Conservation (phyloP, 2,888 invertebrate genomes). For the Tigriopus californicus region DNA sequence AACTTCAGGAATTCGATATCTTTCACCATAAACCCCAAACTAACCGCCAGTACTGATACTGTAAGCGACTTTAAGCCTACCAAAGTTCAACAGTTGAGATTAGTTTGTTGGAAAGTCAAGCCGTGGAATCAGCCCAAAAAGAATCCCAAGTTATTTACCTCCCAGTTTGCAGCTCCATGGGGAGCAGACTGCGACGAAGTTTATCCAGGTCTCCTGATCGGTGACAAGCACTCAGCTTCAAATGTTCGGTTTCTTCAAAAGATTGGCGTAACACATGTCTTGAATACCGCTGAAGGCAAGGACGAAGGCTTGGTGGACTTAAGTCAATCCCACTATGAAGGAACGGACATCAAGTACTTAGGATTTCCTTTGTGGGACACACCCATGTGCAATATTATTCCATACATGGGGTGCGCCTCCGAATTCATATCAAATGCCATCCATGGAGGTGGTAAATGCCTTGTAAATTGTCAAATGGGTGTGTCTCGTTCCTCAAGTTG, state of each 20-base stretch:
- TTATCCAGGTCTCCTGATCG: constrained; percentile 29
- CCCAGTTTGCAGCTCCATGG: constrained; percentile 9
- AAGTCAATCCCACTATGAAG: constrained; percentile 28
- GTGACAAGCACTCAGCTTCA: constrained; percentile 40
- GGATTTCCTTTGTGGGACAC: constrained; percentile 62
- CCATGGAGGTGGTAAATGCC: constrained; percentile 26
- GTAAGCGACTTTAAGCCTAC: not conserved
- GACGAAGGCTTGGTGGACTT: constrained; percentile 48
- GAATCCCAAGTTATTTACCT: not conserved
- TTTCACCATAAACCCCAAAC: too few relatives aligned
- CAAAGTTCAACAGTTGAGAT: not conserved
- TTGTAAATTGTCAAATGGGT: constrained; percentile 33
- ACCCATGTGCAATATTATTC: constrained; percentile 53
- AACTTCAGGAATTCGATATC: too few relatives aligned
- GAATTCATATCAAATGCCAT: constrained; percentile 55
- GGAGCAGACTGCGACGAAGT: constrained; percentile 28
- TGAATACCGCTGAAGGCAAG: constrained; percentile 66
- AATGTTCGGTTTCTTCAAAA: constrained; percentile 49
- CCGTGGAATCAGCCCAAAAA: constrained; percentile 8
- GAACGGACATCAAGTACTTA: constrained; percentile 54
- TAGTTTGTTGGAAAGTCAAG: constrained; percentile 13
- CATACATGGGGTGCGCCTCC: constrained; percentile 56
- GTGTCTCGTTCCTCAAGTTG: constrained; percentile 32
- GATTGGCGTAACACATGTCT: constrained; percentile 63
- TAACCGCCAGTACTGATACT: not conserved